Percentiles rank a stretch among this genome's conserved stretches.
phyloP scores from a whole-genome alignment of 2,113 vertebrate species.

The Cebus imitator region DNA sequence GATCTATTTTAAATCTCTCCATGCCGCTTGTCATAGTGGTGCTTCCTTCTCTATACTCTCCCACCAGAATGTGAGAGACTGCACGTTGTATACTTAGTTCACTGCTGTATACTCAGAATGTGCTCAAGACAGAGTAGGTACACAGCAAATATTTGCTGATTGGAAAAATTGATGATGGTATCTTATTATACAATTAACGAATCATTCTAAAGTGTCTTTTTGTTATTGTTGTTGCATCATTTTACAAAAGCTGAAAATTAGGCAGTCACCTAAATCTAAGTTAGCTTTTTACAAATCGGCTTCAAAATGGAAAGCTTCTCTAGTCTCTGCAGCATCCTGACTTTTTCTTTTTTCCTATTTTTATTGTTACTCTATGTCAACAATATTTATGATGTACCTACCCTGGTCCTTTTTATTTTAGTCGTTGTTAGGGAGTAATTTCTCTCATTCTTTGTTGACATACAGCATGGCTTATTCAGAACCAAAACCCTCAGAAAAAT shows the following conservation, averaged over 20 bases:
- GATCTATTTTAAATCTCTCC: background rate
- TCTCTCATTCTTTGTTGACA: conserved; percentile 56
- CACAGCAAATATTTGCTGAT: background rate
- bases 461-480: conserved; percentile 76
- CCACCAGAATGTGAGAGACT: background rate
- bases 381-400: conserved; percentile 28
- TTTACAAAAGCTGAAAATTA: conserved; percentile 74
- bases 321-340: conserved; percentile 20
- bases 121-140: background rate
- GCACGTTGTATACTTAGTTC: background rate
- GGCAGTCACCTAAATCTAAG: conserved; percentile 71
- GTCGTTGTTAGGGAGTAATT: conserved; percentile 66
- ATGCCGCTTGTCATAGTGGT: background rate
- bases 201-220: conserved; percentile 67
- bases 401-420: conserved; percentile 76
- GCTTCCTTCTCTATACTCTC: background rate
- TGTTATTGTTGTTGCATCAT: conserved; percentile 43
- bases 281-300: conserved; percentile 68
- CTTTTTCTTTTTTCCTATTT: conserved; percentile 73
- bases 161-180: background rate
- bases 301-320: conserved; percentile 70
- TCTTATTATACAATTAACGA: conserved; percentile 2
- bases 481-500: conserved; percentile 68
- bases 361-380: conserved; percentile 76
- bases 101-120: background rate